A percentile compares a stretch with the other conserved stretches of the same genome.
Conservation (phyloP, 2,797 vertebrate species). For the Platalea minor region DNA sequence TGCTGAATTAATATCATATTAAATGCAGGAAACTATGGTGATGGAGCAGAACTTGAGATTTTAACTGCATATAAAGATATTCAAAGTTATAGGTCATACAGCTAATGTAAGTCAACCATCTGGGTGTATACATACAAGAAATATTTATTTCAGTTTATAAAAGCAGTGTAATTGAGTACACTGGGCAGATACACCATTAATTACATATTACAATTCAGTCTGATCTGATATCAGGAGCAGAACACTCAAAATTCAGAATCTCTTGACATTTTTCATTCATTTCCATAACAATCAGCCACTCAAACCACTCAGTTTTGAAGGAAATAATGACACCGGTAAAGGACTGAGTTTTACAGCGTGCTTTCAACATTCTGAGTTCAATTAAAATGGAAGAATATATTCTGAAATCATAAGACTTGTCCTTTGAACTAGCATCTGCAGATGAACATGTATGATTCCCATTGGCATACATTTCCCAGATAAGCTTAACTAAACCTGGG, state of each 20-base stretch:
- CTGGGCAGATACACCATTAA: constrained; percentile 28
- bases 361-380: constrained; percentile 9
- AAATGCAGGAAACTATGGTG: constrained; percentile 4
- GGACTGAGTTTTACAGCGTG: not conserved
- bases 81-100: not conserved
- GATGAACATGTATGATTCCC: not conserved
- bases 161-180: constrained; percentile 31
- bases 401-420: not conserved
- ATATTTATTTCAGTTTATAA: constrained; percentile 31
- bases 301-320: not conserved
- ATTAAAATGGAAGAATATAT: constrained; percentile 19
- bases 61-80: not conserved
- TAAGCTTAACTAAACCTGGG: not conserved
- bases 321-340: not conserved
- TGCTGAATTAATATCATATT: constrained; percentile 9
- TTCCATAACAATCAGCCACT: constrained; percentile 48
- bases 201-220: constrained; percentile 20
- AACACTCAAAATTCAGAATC: not conserved
- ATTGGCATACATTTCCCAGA: not conserved
- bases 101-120: not conserved
- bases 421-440: constrained; percentile 9
- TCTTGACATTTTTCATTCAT: constrained; percentile 43
- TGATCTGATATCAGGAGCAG: constrained; percentile 13
- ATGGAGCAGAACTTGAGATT: not conserved
- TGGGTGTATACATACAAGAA: not conserved